Percentiles rank a stretch among this genome's conserved stretches.
Conservation (phyloP, 2,797 vertebrate species). For the Todus mexicanus region DNA sequence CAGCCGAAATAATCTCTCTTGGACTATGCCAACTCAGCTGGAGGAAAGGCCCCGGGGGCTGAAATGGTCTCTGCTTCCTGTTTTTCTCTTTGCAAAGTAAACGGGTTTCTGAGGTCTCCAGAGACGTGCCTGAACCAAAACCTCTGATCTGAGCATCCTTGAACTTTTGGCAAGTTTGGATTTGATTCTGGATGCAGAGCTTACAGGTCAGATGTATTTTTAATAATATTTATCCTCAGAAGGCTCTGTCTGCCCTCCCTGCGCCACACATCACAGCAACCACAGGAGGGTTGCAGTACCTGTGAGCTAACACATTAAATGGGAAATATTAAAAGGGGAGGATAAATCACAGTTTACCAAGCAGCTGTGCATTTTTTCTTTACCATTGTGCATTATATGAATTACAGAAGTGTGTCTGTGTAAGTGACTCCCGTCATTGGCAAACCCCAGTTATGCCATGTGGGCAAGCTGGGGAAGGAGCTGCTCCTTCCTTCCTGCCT, state of each 20-base stretch:
- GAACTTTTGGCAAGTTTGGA: conserved; percentile 12
- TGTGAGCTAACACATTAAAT: neutral
- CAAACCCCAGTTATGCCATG: rapidly evolving
- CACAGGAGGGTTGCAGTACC: neutral
- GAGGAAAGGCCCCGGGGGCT: neutral
- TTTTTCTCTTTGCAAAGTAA: neutral
- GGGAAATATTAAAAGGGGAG: neutral
- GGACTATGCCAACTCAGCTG: neutral
- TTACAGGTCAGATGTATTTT: neutral
- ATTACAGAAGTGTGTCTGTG: neutral
- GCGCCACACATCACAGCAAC: neutral
- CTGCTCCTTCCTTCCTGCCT: neutral
- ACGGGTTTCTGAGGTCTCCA: neutral
- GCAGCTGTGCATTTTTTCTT: neutral
- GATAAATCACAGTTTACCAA: neutral
- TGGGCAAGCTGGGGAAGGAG: neutral
- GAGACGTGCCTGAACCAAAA: neutral
- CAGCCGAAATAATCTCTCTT: neutral
- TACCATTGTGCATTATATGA: neutral
- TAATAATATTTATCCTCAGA: neutral
- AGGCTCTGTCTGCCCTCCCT: neutral
- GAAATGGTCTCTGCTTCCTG: conserved; percentile 34
- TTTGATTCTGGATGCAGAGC: neutral
- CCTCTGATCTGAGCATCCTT: conserved; percentile 24
- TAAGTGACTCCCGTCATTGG: neutral